Conservation (phyloP, 2,113 vertebrate species). For the Oreochromis niloticus region DNA sequence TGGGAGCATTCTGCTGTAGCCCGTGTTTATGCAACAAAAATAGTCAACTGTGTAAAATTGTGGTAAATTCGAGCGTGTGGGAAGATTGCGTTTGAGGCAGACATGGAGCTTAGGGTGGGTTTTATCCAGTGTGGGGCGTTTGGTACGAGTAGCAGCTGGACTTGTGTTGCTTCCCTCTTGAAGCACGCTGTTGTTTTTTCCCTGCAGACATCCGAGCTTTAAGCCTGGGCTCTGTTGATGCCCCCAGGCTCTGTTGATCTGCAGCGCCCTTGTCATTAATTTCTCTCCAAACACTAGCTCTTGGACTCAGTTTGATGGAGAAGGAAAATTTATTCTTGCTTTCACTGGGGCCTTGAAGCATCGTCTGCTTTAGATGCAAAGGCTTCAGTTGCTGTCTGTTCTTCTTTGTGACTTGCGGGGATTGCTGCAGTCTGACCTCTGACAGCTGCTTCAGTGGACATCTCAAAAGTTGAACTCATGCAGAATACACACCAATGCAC, state of each 20-base stretch:
- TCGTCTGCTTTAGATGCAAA: constrained; percentile 1
- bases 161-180: constrained; percentile 1
- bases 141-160: constrained; percentile 14
- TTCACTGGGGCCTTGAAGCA: constrained; percentile 18
- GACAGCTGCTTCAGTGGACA: not conserved
- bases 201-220: not conserved
- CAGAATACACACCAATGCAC: not conserved
- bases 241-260: constrained; percentile 9
- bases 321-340: not conserved
- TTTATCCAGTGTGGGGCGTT: not conserved
- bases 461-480: not conserved
- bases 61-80: not conserved
- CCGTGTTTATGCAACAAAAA: not conserved
- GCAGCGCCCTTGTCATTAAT: constrained; percentile 44
- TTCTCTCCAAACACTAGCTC: constrained; percentile 44
- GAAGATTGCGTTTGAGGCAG: not conserved
- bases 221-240: constrained; percentile 8
- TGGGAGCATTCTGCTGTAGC: not conserved
- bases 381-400: not conserved
- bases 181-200: not conserved
- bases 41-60: not conserved
- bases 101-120: not conserved
- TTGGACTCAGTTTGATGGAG: constrained; percentile 19
- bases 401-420: not conserved
- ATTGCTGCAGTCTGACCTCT: not conserved